Evolutionary conservation across 2,888 invertebrate genomes (phyloP).

Genomic region (Stenolophus ochropezus): DNA sequence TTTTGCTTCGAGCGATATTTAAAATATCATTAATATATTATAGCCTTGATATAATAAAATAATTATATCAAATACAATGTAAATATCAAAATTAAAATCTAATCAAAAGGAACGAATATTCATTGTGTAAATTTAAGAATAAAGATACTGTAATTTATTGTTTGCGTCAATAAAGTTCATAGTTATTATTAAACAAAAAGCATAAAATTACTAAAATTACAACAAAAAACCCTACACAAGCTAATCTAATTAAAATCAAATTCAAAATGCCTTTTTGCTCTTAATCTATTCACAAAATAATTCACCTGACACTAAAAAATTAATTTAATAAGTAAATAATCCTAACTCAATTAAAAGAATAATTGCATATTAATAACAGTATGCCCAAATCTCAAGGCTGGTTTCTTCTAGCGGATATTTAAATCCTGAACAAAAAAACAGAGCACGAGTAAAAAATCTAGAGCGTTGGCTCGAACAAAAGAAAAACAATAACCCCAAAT

Average conservation of each 20-base stretch:
- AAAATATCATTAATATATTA: constrained; percentile 11
- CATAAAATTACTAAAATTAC: constrained; percentile 31
- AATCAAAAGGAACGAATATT: constrained; percentile 25
- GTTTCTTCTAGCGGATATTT: constrained; percentile 43
- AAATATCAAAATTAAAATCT: constrained; percentile 18
- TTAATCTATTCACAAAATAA: constrained; percentile 50
- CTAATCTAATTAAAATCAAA: constrained; percentile 33
- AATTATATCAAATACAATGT: background rate
- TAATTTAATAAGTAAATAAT: constrained; percentile 59
- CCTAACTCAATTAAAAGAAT: constrained; percentile 49
- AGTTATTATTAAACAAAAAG: constrained; percentile 28
- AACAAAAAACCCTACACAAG: constrained; percentile 10
- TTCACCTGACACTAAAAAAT: constrained; percentile 40
- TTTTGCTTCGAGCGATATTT: background rate
- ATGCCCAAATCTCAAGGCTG: constrained; percentile 42
- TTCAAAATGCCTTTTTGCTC: constrained; percentile 19
- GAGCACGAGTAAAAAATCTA: constrained; percentile 33
- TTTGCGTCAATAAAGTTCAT: constrained; percentile 17
- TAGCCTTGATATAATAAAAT: constrained; percentile 6
- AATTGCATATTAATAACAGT: constrained; percentile 58
- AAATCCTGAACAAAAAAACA: constrained; percentile 38
- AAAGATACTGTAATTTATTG: background rate
- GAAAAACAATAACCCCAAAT: constrained; percentile 50
- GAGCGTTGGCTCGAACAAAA: constrained; percentile 45
- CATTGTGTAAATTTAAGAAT: constrained; percentile 9